Percentiles rank a stretch among this genome's conserved stretches.
These are phyloP conservation scores for Hippotragus niger DNA, from an alignment of 2,113 vertebrate genomes.

Conservation along the genomic window DNA sequence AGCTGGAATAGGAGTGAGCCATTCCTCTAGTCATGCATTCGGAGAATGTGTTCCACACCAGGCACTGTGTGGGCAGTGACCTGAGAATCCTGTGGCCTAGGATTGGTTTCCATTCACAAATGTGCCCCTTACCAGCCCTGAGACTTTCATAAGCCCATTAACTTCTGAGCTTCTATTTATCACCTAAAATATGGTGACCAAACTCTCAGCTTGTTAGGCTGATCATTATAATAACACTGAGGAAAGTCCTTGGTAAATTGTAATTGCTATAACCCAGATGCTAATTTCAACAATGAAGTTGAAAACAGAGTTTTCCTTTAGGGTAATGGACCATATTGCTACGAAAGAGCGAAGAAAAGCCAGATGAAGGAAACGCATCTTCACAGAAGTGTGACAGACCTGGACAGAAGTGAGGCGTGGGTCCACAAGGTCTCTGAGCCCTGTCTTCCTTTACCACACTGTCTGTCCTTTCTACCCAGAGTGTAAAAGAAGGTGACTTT, in stretches of 20 bases:
- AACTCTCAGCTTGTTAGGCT: background rate
- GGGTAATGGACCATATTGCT: background rate
- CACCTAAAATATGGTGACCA: background rate
- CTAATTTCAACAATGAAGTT: background rate
- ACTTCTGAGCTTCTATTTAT: background rate
- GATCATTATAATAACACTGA: background rate
- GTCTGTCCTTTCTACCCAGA: background rate
- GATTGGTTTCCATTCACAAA: background rate
- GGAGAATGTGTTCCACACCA: fast-evolving
- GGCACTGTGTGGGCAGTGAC: background rate
- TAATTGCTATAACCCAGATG: background rate
- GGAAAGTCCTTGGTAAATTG: background rate
- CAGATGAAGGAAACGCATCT: background rate
- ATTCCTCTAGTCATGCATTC: background rate
- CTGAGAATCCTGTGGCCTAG: background rate
- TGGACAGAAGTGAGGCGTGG: background rate
- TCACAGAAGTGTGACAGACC: background rate
- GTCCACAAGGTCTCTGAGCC: too few species aligned
- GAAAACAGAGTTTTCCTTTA: background rate
- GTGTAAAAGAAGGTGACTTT: background rate
- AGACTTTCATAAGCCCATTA: background rate
- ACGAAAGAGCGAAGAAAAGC: background rate
- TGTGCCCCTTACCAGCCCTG: background rate
- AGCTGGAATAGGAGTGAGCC: background rate
- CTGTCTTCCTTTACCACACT: background rate